Evolutionary conservation across 2,888 invertebrate genomes (phyloP).

Genomic region (Cryptus armator): DNA sequence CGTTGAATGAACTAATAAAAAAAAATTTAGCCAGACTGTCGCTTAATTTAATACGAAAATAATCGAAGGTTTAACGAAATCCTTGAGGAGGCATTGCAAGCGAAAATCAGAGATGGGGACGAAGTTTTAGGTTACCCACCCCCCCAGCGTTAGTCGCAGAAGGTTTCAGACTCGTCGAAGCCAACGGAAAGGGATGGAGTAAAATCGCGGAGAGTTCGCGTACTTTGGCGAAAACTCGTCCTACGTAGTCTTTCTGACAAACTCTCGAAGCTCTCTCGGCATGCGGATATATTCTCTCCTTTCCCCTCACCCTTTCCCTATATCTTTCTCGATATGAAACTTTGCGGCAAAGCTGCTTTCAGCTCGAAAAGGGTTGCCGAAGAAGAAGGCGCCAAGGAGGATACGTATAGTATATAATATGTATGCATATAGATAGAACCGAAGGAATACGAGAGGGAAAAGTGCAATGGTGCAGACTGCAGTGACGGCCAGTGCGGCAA

Average conservation of each 20-base stretch:
- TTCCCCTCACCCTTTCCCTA: not conserved
- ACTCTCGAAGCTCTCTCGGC: conserved; percentile 28
- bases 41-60: conserved; percentile 12
- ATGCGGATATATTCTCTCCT: not conserved
- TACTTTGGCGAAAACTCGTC: conserved; percentile 32
- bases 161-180: conserved; percentile 32
- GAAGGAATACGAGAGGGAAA: conserved; percentile 18
- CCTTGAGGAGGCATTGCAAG: not conserved
- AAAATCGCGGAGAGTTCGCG: conserved; percentile 38
- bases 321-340: conserved; percentile 37
- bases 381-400: not conserved
- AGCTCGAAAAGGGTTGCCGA: conserved; percentile 32
- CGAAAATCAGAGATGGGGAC: not conserved
- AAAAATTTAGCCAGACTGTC: not conserved
- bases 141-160: not conserved
- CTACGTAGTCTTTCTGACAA: conserved; percentile 9
- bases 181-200: conserved; percentile 15
- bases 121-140: conserved; percentile 19
- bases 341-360: conserved; percentile 44
- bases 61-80: conserved; percentile 19
- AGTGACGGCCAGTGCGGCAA: conserved; percentile 28
- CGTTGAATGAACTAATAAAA: not conserved
- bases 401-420: not conserved
- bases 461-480: conserved; percentile 34
- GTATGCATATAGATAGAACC: conserved; percentile 14